A percentile compares a stretch with the other conserved stretches of the same genome.
Evolutionary conservation across 2,888 invertebrate species (phyloP).

Genomic region (Tortricodes alternella): DNA sequence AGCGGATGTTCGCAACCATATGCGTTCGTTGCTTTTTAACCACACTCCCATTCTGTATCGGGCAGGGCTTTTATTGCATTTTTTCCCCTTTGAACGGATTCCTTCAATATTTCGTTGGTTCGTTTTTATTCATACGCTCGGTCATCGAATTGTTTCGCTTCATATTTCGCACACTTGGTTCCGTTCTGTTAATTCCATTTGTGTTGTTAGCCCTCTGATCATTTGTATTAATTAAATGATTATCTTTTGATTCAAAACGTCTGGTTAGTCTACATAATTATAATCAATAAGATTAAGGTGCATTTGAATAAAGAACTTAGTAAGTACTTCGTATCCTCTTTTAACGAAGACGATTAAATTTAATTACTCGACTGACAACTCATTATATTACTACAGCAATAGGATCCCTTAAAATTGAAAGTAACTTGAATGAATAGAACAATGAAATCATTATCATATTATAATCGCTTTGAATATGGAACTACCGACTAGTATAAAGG

Average conservation of each 20-base stretch:
- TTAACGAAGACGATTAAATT: conserved; percentile 8
- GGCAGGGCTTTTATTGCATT: conserved; percentile 77
- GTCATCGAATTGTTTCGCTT: conserved; percentile 79
- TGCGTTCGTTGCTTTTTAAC: conserved; percentile 81
- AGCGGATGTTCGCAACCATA: conserved; percentile 80
- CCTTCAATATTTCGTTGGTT: conserved; percentile 81
- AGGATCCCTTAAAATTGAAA: conserved; percentile 4
- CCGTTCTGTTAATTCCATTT: conserved; percentile 51
- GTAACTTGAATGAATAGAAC: conserved; percentile 43
- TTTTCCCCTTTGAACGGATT: conserved; percentile 81
- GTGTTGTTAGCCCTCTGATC: conserved; percentile 32
- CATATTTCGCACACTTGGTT: conserved; percentile 64
- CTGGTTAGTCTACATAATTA: conserved; percentile 14
- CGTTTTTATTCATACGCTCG: conserved; percentile 79
- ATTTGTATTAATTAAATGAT: conserved; percentile 1
- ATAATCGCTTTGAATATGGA: conserved; percentile 54
- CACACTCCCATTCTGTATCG: conserved; percentile 78
- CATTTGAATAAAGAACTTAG: too few species aligned
- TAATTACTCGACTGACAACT: conserved; percentile 12
- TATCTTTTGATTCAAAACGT: not conserved
- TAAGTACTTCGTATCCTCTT: not conserved
- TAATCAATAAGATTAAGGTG: too few species aligned
- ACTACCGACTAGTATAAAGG: conserved; percentile 57
- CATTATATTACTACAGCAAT: conserved; percentile 5
- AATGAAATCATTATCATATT: conserved; percentile 58